Evolutionary conservation across 1,140 invertebrate species (phyloP).

Genomic region (Monochamus saltuarius): DNA sequence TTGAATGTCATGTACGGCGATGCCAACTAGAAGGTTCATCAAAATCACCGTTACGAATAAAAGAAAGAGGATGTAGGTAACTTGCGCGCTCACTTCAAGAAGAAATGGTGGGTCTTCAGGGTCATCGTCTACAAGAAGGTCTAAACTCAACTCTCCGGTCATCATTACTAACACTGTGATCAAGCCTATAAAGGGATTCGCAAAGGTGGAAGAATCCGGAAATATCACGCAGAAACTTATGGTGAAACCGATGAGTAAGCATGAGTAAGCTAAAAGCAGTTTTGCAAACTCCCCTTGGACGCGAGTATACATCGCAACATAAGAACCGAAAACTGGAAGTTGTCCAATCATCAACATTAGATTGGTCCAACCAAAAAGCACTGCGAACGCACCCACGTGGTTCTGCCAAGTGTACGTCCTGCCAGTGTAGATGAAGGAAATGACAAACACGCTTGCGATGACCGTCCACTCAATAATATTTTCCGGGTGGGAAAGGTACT

Average conservation of each 20-base stretch:
- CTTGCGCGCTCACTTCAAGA: conserved; percentile 68
- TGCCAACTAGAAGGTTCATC: conserved; percentile 79
- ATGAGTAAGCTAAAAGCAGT: conserved; percentile 78
- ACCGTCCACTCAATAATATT: conserved; percentile 86
- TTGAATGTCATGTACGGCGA: conserved; percentile 79
- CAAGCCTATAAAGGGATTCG: conserved; percentile 74
- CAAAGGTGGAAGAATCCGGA: conserved; percentile 74
- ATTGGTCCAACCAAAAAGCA: conserved; percentile 82
- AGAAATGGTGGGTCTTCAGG: conserved; percentile 62
- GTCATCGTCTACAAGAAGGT: conserved; percentile 65
- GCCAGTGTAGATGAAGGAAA: conserved; percentile 75
- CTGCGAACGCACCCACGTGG: conserved; percentile 77
- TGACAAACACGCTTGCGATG: conserved; percentile 76
- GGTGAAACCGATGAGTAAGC: conserved; percentile 80
- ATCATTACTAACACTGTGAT: conserved; percentile 87
- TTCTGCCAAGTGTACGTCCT: conserved; percentile 81
- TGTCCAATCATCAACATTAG: conserved; percentile 86
- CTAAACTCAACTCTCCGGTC: conserved; percentile 80
- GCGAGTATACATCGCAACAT: conserved; percentile 84
- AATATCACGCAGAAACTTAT: conserved; percentile 86
- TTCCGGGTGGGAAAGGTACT: conserved; percentile 78
- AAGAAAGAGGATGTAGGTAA: conserved; percentile 72
- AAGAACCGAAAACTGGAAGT: conserved; percentile 79
- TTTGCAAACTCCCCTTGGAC: conserved; percentile 84
- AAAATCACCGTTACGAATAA: conserved; percentile 78